Evolutionary conservation across 1,140 invertebrate species (phyloP).

Genomic region (Cepaea nemoralis): DNA sequence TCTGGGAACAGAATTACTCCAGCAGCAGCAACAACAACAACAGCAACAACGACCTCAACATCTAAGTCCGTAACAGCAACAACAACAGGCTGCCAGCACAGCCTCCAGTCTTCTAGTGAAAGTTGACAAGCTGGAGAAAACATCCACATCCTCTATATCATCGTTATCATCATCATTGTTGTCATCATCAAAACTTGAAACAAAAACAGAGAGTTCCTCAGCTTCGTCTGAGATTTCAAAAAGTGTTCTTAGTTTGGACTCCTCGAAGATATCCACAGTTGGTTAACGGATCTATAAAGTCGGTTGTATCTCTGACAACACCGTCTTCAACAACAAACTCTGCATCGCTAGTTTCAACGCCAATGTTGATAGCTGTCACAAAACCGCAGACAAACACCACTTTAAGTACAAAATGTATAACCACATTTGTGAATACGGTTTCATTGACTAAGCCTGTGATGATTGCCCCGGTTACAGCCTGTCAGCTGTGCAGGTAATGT

Average conservation of each 20-base stretch:
- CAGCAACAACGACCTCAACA: constrained; percentile 12
- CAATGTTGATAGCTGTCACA: constrained; percentile 38
- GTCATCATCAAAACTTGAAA: constrained; percentile 35
- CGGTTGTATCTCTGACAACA: constrained; percentile 47
- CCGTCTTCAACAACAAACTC: constrained; percentile 19
- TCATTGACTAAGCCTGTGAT: constrained; percentile 21
- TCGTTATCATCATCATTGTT: too few relatives aligned
- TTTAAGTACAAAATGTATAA: constrained; percentile 41
- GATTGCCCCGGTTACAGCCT: constrained; percentile 37
- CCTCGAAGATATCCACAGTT: constrained; percentile 38
- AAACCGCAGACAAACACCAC: constrained; percentile 50
- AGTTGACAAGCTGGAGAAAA: constrained; percentile 65
- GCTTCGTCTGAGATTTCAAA: neutral
- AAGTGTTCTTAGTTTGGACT: neutral
- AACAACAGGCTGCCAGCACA: too few relatives aligned
- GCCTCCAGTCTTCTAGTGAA: constrained; percentile 67
- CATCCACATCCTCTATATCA: neutral
- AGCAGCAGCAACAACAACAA: constrained; percentile 8
- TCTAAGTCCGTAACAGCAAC: too few relatives aligned
- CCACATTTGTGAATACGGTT: constrained; percentile 34
- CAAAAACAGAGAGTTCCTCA: neutral
- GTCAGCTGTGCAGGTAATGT: constrained; percentile 16
- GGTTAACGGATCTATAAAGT: constrained; percentile 32
- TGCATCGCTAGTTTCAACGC: constrained; percentile 14
- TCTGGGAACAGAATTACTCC: constrained; percentile 33